Evolutionary conservation across 1,140 invertebrate genomes (phyloP).

Genomic region (Dreissena polymorpha): DNA sequence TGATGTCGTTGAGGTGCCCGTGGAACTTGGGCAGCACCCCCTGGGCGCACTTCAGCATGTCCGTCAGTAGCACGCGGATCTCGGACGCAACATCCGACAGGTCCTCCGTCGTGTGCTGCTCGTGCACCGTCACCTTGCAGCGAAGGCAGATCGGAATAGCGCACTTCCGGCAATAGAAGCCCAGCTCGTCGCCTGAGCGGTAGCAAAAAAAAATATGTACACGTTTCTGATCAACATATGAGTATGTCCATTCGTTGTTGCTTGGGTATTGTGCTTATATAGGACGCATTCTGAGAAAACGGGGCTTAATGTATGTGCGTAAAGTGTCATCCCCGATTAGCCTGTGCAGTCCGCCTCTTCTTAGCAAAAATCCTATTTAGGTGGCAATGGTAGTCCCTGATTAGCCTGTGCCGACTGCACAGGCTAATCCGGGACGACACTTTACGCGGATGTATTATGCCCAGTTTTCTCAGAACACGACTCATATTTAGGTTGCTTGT

Average conservation of each 20-base stretch:
- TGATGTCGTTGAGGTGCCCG: conserved; percentile 40
- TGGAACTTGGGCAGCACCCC: conserved; percentile 48
- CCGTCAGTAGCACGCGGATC: conserved; percentile 37
- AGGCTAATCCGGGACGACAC: too few relatives aligned
- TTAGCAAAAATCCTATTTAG: too few relatives aligned
- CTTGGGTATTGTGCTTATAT: neutral
- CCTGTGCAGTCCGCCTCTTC: too few relatives aligned
- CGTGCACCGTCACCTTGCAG: conserved; percentile 49
- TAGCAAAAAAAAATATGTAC: too few relatives aligned
- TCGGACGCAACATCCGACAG: conserved; percentile 38
- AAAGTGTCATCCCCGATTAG: too few relatives aligned
- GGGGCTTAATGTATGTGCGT: too few relatives aligned
- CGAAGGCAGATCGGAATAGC: conserved; percentile 44
- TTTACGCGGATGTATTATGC: too few relatives aligned
- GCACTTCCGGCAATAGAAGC: conserved; percentile 51
- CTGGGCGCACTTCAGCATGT: conserved; percentile 47
- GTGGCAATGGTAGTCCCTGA: too few relatives aligned
- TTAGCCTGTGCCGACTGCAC: too few relatives aligned
- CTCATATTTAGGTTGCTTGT: neutral
- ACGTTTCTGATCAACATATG: too few relatives aligned
- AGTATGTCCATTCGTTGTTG: neutral
- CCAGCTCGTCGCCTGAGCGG: conserved; percentile 39
- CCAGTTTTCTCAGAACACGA: too few relatives aligned
- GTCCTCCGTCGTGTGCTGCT: conserved; percentile 46
- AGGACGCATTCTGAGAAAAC: too few relatives aligned